phyloP scores from a whole-genome alignment of 1,140 invertebrate genomes.

The Drosophila obscura region DNA sequence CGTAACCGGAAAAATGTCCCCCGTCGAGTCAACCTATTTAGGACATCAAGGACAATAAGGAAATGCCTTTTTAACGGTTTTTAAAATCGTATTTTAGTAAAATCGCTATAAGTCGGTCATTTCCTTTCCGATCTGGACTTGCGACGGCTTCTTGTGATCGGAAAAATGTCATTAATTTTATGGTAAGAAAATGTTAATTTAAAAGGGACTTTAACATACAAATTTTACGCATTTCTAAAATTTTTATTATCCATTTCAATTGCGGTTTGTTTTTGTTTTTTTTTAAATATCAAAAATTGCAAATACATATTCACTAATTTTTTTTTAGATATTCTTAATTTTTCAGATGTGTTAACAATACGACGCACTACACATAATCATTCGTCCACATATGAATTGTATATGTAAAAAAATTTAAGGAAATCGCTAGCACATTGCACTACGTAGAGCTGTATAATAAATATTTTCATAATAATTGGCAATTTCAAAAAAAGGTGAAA shows the following conservation, averaged over 20 bases:
- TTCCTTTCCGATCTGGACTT: no score
- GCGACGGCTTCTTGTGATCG: no score
- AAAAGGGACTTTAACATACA: no score
- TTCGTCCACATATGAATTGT: constrained; percentile 49
- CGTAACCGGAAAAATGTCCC: no score
- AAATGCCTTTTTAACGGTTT: no score
- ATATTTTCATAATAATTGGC: constrained; percentile 55
- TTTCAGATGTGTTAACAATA: constrained; percentile 51
- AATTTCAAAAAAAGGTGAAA: constrained; percentile 54
- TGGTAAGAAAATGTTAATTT: no score
- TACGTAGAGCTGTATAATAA: constrained; percentile 60
- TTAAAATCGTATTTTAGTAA: no score
- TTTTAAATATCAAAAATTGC: constrained; percentile 66
- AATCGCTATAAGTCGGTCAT: no score
- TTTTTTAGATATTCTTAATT: constrained; percentile 32
- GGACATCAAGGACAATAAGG: no score
- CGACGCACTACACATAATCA: constrained; percentile 67
- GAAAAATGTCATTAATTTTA: no score
- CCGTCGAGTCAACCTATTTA: no score
- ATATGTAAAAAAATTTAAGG: constrained; percentile 64
- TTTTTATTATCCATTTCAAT: constrained; percentile 64
- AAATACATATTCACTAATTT: constrained; percentile 56
- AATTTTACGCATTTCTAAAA: constrained; percentile 36
- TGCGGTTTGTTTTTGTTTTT: constrained; percentile 37
- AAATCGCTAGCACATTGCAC: constrained; percentile 69